A percentile compares a stretch with the other conserved stretches of the same genome.
Evolutionary conservation across 2,888 invertebrate species (phyloP).

Genomic region (Aricia artaxerxes): DNA sequence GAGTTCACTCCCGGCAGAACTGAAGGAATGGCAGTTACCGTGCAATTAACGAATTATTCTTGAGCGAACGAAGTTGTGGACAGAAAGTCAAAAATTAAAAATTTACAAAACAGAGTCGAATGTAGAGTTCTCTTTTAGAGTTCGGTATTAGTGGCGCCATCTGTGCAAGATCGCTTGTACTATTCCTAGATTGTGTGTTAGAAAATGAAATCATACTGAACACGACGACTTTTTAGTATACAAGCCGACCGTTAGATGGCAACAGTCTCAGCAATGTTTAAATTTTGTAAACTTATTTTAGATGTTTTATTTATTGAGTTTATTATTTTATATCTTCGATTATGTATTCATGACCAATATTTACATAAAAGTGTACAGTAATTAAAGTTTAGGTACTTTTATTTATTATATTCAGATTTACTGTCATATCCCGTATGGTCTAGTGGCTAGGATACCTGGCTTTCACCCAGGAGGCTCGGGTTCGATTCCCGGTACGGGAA

Average conservation of each 20-base stretch:
- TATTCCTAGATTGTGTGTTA: not conserved
- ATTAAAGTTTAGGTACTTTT: not conserved
- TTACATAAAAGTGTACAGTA: not conserved
- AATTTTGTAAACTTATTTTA: not conserved
- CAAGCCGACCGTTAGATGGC: not conserved
- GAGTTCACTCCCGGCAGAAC: too few relatives aligned
- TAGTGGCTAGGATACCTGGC: constrained; percentile 87
- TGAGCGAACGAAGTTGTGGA: too few relatives aligned
- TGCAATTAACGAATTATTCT: too few relatives aligned
- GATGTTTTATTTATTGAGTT: too few relatives aligned
- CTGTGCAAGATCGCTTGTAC: not conserved
- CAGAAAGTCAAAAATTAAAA: too few relatives aligned
- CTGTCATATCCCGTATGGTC: constrained; percentile 78
- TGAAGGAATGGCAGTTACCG: too few relatives aligned
- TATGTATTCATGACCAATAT: too few relatives aligned
- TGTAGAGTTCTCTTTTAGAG: not conserved
- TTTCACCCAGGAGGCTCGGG: constrained; percentile 88
- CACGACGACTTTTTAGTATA: not conserved
- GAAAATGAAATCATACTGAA: not conserved
- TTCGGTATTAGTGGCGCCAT: not conserved
- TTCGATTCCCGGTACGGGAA: constrained; percentile 87
- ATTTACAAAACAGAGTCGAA: not conserved
- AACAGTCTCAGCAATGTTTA: not conserved
- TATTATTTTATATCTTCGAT: too few relatives aligned
- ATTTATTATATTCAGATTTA: rapidly evolving